A percentile compares a stretch with the other conserved stretches of the same genome.
These are phyloP conservation scores for Aradophagus sp. DNA, from an alignment of 1,140 invertebrate species.

Conservation along the genomic window DNA sequence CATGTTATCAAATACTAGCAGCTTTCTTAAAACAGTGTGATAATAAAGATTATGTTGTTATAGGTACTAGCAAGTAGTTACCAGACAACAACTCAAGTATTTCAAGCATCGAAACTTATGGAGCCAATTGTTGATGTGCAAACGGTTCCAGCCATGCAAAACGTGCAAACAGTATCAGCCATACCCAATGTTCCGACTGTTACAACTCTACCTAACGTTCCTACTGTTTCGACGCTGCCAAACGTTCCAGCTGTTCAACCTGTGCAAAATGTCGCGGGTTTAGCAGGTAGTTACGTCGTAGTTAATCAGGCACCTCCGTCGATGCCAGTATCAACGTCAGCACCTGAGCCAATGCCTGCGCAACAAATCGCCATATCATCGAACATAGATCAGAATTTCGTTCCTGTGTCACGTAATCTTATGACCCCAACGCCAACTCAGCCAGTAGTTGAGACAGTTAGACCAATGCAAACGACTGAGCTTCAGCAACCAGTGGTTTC, in stretches of 20 bases:
- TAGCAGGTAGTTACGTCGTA: slow-evolving; percentile 78
- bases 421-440: slow-evolving; percentile 52
- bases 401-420: slow-evolving; percentile 53
- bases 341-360: slow-evolving; percentile 34
- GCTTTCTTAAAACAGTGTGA: too few relatives aligned
- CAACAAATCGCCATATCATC: slow-evolving; percentile 57
- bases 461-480: slow-evolving; percentile 55
- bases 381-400: slow-evolving; percentile 54
- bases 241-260: slow-evolving; percentile 61
- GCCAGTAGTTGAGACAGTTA: slow-evolving; percentile 54
- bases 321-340: slow-evolving; percentile 21
- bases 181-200: slow-evolving; percentile 69
- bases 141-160: slow-evolving; percentile 67
- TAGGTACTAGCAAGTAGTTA: slow-evolving; percentile 85
- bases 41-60: too few relatives aligned
- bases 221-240: slow-evolving; percentile 69
- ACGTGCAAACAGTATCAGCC: slow-evolving; percentile 61
- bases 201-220: slow-evolving; percentile 78
- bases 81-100: slow-evolving; percentile 86
- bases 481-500: slow-evolving; percentile 48
- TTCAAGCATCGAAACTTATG: slow-evolving; percentile 85
- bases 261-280: slow-evolving; percentile 57
- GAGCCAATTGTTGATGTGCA: slow-evolving; percentile 85
- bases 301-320: slow-evolving; percentile 74
- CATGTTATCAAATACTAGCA: too few relatives aligned